Conservation (phyloP, 2,797 vertebrate species). For the Loris lydekkerianus region DNA sequence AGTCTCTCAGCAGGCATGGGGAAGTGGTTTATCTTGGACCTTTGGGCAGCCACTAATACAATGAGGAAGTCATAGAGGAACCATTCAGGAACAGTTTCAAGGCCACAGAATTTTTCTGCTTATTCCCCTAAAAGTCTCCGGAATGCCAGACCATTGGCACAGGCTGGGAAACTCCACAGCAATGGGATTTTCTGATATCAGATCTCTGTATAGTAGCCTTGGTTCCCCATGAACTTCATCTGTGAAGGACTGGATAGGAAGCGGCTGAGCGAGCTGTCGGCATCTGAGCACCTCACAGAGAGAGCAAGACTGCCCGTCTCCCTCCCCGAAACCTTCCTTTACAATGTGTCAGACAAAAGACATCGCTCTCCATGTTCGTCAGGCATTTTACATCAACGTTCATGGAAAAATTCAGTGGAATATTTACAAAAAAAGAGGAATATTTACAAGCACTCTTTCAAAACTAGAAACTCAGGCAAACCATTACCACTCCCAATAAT, state of each 20-base stretch:
- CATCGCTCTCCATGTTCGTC: too few relatives aligned
- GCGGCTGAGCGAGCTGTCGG: neutral
- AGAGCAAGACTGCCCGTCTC: too few relatives aligned
- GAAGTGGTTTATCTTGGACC: constrained; percentile 40
- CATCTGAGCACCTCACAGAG: neutral
- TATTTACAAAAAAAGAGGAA: neutral
- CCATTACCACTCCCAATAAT: neutral
- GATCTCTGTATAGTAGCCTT: neutral
- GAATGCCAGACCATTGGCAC: neutral
- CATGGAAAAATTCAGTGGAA: neutral
- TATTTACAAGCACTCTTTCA: neutral
- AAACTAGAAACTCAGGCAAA: neutral
- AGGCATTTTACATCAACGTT: neutral
- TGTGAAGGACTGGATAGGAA: neutral
- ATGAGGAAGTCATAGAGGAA: neutral
- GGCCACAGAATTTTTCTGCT: neutral
- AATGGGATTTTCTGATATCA: neutral
- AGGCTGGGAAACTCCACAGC: constrained; percentile 49
- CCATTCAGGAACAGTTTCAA: neutral
- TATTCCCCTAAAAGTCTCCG: neutral
- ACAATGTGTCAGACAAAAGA: neutral
- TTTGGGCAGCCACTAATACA: neutral
- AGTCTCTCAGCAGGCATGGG: neutral
- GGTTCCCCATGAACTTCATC: neutral
- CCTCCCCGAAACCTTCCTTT: neutral